Conservation (phyloP, 2,113 vertebrate genomes). For the Sminthopsis crassicaudata region DNA sequence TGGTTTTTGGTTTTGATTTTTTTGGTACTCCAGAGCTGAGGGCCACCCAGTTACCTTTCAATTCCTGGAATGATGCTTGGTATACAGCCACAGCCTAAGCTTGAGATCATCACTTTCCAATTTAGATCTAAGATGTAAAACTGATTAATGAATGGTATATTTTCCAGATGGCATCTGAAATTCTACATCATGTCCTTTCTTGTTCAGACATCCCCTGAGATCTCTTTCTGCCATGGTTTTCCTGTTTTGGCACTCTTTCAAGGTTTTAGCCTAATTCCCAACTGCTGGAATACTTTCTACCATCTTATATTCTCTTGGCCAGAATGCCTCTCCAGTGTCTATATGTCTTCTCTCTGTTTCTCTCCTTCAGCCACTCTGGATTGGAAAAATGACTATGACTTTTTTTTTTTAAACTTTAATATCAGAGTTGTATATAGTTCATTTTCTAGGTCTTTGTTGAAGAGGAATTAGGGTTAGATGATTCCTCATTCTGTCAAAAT, state of each 20-base stretch:
- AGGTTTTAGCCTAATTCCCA: neutral
- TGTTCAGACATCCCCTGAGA: neutral
- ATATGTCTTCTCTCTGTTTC: neutral
- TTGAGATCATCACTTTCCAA: neutral
- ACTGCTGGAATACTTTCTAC: neutral
- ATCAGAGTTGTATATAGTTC: neutral
- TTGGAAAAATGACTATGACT: neutral
- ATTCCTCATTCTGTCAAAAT: no score
- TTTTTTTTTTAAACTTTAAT: neutral
- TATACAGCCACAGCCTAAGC: neutral
- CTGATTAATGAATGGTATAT: neutral
- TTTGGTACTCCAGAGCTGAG: neutral
- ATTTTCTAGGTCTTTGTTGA: neutral
- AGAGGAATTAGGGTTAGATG: neutral
- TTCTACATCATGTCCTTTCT: neutral
- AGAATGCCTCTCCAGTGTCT: neutral
- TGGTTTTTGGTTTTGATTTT: no score
- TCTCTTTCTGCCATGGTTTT: neutral
- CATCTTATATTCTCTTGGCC: neutral
- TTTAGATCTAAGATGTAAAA: neutral
- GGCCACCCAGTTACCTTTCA: neutral
- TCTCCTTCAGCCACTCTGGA: neutral
- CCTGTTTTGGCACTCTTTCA: neutral
- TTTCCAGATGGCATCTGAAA: neutral
- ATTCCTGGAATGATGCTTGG: neutral